phyloP scores from a whole-genome alignment of 2,797 vertebrate genomes.

The Peromyscus melanophrys region DNA sequence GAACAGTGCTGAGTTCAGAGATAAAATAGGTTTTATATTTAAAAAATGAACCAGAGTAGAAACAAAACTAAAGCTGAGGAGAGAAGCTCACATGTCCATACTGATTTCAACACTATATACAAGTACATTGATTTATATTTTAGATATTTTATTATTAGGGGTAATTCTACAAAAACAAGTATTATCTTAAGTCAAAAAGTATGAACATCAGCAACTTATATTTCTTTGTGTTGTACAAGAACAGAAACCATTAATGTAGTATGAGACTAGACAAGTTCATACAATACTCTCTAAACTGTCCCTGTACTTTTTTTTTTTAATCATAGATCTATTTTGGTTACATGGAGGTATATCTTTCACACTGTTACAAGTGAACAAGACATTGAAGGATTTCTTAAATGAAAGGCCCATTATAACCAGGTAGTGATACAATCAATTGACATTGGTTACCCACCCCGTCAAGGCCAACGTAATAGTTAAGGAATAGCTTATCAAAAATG shows the following conservation, averaged over 20 bases:
- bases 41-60: slow-evolving; percentile 88
- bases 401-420: slow-evolving; percentile 82
- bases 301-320: slow-evolving; percentile 83
- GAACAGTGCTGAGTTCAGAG: slow-evolving; percentile 85
- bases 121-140: slow-evolving; percentile 85
- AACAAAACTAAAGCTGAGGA: slow-evolving; percentile 78
- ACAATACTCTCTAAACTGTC: slow-evolving; percentile 85
- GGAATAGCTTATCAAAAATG: slow-evolving; percentile 75
- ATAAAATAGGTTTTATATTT: slow-evolving; percentile 87
- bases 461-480: slow-evolving; percentile 79
- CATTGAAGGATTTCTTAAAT: slow-evolving; percentile 76
- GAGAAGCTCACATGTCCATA: slow-evolving; percentile 84
- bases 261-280: slow-evolving; percentile 84
- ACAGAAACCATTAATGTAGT: slow-evolving; percentile 85
- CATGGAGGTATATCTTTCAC: slow-evolving; percentile 90
- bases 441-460: slow-evolving; percentile 68
- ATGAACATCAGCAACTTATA: slow-evolving; percentile 84
- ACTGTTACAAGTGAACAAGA: slow-evolving; percentile 86
- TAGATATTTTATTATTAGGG: slow-evolving; percentile 80
- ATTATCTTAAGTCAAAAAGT: slow-evolving; percentile 82
- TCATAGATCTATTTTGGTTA: slow-evolving; percentile 89
- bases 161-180: slow-evolving; percentile 84
- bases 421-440: slow-evolving; percentile 80
- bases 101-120: slow-evolving; percentile 86
- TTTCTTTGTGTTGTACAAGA: slow-evolving; percentile 81